Evolutionary conservation across 1,140 invertebrate genomes (phyloP).

Genomic region (Aphis craccivora): DNA sequence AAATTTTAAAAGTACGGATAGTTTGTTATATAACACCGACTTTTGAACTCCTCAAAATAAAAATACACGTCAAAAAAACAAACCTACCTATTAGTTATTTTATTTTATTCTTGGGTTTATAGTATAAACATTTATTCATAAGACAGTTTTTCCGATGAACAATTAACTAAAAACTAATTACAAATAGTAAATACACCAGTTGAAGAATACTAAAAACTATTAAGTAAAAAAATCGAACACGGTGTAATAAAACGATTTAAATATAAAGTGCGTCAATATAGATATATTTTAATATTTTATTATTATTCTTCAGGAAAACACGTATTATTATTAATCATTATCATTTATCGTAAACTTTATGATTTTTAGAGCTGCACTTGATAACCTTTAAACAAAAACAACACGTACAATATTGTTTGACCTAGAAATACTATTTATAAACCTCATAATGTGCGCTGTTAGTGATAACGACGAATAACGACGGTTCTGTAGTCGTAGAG

Average conservation of each 20-base stretch:
- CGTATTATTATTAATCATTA: background rate
- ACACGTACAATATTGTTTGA: background rate
- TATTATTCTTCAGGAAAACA: background rate
- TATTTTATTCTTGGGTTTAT: background rate
- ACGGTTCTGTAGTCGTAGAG: background rate
- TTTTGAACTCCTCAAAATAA: background rate
- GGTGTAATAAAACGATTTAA: background rate
- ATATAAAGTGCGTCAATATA: background rate
- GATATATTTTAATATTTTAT: background rate
- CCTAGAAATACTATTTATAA: slow-evolving; percentile 38
- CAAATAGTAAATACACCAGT: background rate
- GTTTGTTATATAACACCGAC: background rate
- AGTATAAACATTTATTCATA: background rate
- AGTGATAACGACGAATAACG: background rate
- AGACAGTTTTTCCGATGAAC: background rate
- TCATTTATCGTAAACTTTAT: background rate
- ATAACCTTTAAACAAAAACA: slow-evolving; percentile 36
- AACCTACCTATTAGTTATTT: background rate
- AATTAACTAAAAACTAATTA: background rate
- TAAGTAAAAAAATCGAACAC: background rate
- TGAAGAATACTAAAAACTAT: no score
- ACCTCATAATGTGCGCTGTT: background rate
- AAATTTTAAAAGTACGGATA: background rate
- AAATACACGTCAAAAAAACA: background rate
- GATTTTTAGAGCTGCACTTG: background rate